Base-by-base conservation (phyloP, 2,888 invertebrate species). In the Anagyrus pseudococci region DNA sequence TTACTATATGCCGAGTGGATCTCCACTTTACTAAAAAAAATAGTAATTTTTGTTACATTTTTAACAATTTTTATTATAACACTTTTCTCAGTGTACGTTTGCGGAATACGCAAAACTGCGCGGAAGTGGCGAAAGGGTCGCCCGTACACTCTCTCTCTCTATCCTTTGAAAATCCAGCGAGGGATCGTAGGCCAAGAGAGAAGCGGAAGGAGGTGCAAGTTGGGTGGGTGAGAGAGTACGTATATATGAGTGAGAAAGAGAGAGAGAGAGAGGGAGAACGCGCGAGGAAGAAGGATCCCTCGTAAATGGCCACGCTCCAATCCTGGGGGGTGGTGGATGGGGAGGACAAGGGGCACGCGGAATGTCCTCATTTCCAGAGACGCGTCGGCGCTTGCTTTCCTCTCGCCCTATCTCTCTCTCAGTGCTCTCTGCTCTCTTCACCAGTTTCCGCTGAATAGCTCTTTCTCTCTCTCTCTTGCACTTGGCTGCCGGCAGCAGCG, bases 321-420 rank as follows among this genome's bases (percentile, higher is more conserved):
- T 76, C 74, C 71, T 65, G 10, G 6, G 10, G 29, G 10, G 29
- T 10, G 29, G 6, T 10, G 10, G 29, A 29, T 10, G 29, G 29
- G 10, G 29, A 29, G 29, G 29, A 15, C 62, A 62, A 59, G 64
- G 1, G 68, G 66, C 68, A 70, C 43, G 48, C 69, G 77, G 76
- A 77, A 76, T 77, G 74, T 76, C 75, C 74, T 75, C 75, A 73
- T 75, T 75, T 73, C 71, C 56, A 41, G 26, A 17, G n/a, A 29
- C 22, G 19, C 44, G 44, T 20, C 20, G 19, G 44, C 44, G 44
- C 13, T 19, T 15, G 6, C 19, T 20, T 33, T 4, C 17, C 40
- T 25, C 33, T 7, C 20, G 7, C 3, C 17, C 47, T 4, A 20
- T 7, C 17, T 13, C 44, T 26, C 40, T 23, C 23, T 40, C 26